Evolutionary conservation across 2,113 vertebrate species (phyloP).

Genomic region (Cnemophilus loriae): DNA sequence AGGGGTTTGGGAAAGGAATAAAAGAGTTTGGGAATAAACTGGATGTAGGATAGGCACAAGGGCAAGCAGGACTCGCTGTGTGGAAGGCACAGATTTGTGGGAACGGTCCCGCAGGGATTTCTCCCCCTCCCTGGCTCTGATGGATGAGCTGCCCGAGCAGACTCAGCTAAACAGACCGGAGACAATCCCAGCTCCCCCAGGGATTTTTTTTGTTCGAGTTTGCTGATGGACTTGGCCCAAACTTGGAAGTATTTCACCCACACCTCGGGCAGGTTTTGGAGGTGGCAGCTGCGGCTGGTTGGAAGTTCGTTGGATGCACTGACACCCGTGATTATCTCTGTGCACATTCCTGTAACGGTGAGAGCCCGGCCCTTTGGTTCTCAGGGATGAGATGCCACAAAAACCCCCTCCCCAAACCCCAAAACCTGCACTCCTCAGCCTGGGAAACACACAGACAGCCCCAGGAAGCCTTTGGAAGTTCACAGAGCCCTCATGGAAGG

Average conservation of each 20-base stretch:
- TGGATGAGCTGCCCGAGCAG: neutral
- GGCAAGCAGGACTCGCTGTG: rapidly evolving
- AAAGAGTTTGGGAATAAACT: neutral
- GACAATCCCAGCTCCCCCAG: neutral
- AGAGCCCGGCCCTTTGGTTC: neutral
- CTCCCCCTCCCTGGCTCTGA: neutral
- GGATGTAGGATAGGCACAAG: neutral
- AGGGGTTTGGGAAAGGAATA: neutral
- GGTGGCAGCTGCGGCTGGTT: neutral
- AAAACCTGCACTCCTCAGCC: neutral
- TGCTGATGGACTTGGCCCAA: neutral
- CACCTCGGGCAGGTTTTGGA: neutral
- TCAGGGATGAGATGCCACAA: neutral
- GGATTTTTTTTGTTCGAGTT: neutral
- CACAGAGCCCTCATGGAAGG: neutral
- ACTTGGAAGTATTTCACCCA: neutral
- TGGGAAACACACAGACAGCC: neutral
- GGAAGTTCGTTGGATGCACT: neutral
- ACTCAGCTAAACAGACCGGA: neutral
- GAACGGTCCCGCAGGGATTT: neutral
- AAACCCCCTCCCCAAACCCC: neutral
- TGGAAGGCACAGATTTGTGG: neutral
- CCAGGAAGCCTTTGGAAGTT: neutral
- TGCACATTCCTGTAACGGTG: neutral
- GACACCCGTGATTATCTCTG: rapidly evolving